These are phyloP conservation scores for Pollenia labialis DNA, from an alignment of 2,888 invertebrate species.

Conservation along the genomic window DNA sequence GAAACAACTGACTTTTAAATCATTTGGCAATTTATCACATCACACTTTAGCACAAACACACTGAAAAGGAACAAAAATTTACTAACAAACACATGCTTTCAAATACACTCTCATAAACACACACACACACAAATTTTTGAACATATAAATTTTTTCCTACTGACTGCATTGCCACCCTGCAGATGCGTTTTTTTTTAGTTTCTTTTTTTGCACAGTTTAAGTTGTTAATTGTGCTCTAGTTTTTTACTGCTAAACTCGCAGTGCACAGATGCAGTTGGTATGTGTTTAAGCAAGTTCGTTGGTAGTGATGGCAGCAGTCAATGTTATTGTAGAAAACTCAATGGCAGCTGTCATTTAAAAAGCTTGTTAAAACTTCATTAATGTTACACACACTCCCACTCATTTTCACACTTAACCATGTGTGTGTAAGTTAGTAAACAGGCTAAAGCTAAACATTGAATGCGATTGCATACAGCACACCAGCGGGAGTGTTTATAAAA, in stretches of 20 bases:
- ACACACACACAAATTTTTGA: background rate
- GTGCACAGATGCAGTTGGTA: slow-evolving; percentile 35
- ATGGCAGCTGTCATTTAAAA: slow-evolving; percentile 72
- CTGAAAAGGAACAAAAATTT: slow-evolving; percentile 25
- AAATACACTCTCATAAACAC: slow-evolving; percentile 13
- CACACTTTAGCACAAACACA: slow-evolving; percentile 53
- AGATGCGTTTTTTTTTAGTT: background rate
- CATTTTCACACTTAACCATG: slow-evolving; percentile 5
- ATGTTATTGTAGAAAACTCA: slow-evolving; percentile 53
- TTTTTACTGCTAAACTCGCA: slow-evolving; percentile 26
- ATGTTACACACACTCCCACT: slow-evolving; percentile 43
- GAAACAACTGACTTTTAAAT: slow-evolving; percentile 65
- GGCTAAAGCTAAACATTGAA: slow-evolving; percentile 34
- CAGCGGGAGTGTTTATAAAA: slow-evolving; percentile 26
- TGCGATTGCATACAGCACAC: slow-evolving; percentile 39
- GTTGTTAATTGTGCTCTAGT: slow-evolving; percentile 49
- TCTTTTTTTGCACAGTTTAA: slow-evolving; percentile 3
- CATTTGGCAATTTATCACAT: slow-evolving; percentile 73
- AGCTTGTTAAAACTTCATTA: slow-evolving; percentile 73
- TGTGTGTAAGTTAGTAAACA: slow-evolving; percentile 1
- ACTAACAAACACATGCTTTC: slow-evolving; percentile 9
- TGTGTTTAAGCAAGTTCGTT: background rate
- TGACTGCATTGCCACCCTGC: slow-evolving; percentile 6
- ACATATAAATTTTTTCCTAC: background rate
- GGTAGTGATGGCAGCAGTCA: slow-evolving; percentile 36